phyloP scores from a whole-genome alignment of 2,888 invertebrate genomes.

The Ephialtes manifestator region DNA sequence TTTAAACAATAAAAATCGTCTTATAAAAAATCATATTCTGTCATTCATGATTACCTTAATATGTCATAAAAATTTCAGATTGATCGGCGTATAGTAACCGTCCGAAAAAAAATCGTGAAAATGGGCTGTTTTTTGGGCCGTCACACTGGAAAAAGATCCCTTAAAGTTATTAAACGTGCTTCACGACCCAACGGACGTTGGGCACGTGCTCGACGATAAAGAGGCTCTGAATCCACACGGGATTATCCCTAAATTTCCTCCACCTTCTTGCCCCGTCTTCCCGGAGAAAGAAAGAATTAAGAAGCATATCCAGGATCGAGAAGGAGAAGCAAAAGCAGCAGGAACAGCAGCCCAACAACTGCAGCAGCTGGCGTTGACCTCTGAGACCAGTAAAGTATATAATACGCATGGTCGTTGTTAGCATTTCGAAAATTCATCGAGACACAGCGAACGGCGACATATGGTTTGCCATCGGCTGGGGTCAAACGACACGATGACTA shows the following conservation, averaged over 20 bases:
- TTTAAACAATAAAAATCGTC: too few relatives aligned
- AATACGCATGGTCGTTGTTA: conserved; percentile 54
- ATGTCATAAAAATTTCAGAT: too few relatives aligned
- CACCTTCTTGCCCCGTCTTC: conserved; percentile 28
- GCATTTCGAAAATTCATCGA: conserved; percentile 59
- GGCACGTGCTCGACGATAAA: conserved; percentile 79
- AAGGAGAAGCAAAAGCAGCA: conserved; percentile 54
- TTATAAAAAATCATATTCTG: too few relatives aligned
- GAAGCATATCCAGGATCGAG: conserved; percentile 45
- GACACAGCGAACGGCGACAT: conserved; percentile 60
- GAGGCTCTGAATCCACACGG: conserved; percentile 38
- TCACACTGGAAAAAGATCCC: too few relatives aligned
- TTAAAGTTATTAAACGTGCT: conserved; percentile 62
- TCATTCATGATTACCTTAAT: too few relatives aligned
- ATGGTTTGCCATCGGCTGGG: conserved; percentile 67
- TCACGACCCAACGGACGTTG: conserved; percentile 76
- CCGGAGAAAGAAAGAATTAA: conserved; percentile 63
- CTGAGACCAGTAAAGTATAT: conserved; percentile 52
- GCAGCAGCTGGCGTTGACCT: conserved; percentile 81
- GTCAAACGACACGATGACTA: conserved; percentile 62
- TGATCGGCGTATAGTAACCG: too few relatives aligned
- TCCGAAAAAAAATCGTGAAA: too few relatives aligned
- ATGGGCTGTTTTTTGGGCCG: too few relatives aligned
- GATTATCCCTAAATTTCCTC: conserved; percentile 46
- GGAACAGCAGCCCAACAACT: conserved; percentile 79